phyloP scores from a whole-genome alignment of 2,888 invertebrate genomes.

The Nebria brevicollis region DNA sequence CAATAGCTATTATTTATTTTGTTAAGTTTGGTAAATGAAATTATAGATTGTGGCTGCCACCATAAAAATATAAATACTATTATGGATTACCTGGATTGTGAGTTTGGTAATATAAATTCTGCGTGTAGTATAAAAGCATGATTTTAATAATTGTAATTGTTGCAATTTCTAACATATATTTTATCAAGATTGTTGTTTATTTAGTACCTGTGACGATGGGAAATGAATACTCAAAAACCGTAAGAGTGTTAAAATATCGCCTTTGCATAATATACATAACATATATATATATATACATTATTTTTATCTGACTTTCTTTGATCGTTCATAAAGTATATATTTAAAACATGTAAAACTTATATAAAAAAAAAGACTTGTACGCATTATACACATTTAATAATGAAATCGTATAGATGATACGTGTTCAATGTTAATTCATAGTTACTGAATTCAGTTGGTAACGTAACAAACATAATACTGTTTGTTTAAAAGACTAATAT shows the following conservation, averaged over 20 bases:
- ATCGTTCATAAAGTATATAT: constrained; percentile 44
- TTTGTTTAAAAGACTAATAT: constrained; percentile 56
- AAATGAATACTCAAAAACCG: constrained; percentile 55
- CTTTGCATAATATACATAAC: constrained; percentile 38
- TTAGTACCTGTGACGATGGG: constrained; percentile 56
- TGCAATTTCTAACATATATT: constrained; percentile 44
- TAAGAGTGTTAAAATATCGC: constrained; percentile 47
- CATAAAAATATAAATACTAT: neutral
- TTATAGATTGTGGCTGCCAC: neutral
- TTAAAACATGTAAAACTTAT: neutral
- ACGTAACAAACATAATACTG: constrained; percentile 35
- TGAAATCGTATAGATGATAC: constrained; percentile 37
- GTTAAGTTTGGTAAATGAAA: too few species aligned
- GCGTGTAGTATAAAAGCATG: constrained; percentile 17
- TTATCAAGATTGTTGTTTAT: constrained; percentile 49
- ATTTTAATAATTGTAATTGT: constrained; percentile 31
- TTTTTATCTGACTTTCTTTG: constrained; percentile 38
- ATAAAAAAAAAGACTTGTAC: constrained; percentile 43
- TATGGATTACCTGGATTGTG: neutral
- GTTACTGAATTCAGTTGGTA: constrained; percentile 38
- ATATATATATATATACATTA: constrained; percentile 40
- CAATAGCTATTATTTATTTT: too few species aligned
- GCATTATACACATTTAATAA: constrained; percentile 33
- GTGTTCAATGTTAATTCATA: constrained; percentile 45
- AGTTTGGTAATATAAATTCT: neutral